A percentile compares a stretch with the other conserved stretches of the same genome.
Evolutionary conservation across 1,140 invertebrate genomes (phyloP).

Genomic region (Drosophila kurseongensis): DNA sequence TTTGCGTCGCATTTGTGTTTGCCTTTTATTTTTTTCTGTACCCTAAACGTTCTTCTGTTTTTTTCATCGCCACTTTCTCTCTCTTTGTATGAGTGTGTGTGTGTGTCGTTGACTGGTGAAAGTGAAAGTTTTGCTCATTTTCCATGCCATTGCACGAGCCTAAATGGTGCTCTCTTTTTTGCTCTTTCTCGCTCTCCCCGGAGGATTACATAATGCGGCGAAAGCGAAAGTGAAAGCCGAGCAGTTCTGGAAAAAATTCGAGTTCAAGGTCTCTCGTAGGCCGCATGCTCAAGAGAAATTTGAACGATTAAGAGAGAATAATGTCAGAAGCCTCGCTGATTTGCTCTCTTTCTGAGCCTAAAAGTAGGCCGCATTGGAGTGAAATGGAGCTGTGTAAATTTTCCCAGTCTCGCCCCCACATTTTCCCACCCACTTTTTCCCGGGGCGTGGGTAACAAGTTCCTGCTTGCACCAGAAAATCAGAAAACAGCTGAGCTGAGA

Average conservation of each 20-base stretch:
- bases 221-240: constrained; percentile 48
- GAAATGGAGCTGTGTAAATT: constrained; percentile 12
- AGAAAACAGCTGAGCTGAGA: constrained; percentile 68
- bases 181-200: constrained; percentile 20
- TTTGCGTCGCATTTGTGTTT: constrained; percentile 49
- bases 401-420: background rate
- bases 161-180: constrained; percentile 39
- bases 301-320: constrained; percentile 13
- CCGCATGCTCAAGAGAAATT: constrained; percentile 76
- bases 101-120: constrained; percentile 76
- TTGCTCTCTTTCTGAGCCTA: constrained; percentile 44
- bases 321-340: background rate
- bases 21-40: constrained; percentile 57
- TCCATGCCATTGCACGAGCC: constrained; percentile 69
- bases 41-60: constrained; percentile 29
- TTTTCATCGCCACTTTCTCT: constrained; percentile 5
- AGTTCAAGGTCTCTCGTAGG: constrained; percentile 82
- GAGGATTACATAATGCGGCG: constrained; percentile 70
- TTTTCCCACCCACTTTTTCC: constrained; percentile 9
- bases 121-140: constrained; percentile 75
- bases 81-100: constrained; percentile 1
- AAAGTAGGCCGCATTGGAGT: constrained; percentile 74
- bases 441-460: constrained; percentile 70
- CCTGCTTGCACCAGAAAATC: constrained; percentile 62
- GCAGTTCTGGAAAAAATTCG: constrained; percentile 45